Conservation (phyloP, 2,888 invertebrate genomes). For the Amphipyra berbera region DNA sequence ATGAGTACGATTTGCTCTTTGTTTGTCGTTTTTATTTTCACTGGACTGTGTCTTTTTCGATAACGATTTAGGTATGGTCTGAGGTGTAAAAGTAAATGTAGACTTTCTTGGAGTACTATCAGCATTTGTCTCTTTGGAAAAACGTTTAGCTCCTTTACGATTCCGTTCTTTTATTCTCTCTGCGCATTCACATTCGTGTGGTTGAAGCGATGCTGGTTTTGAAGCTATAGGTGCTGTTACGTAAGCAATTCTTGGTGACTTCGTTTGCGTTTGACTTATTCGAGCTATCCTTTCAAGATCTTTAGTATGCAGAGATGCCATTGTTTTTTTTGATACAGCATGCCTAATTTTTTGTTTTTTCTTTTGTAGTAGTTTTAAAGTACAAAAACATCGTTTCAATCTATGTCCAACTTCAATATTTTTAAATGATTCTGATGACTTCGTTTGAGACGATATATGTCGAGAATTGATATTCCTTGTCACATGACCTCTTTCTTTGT, state of each 20-base stretch:
- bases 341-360: slow-evolving; percentile 29
- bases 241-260: slow-evolving; percentile 25
- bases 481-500: slow-evolving; percentile 5
- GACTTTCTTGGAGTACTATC: slow-evolving; percentile 17
- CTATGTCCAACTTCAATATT: slow-evolving; percentile 26
- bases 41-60: slow-evolving; percentile 11
- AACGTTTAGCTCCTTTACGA: background rate
- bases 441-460: slow-evolving; percentile 31
- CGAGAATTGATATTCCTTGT: background rate
- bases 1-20: slow-evolving; percentile 5
- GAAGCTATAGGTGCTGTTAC: slow-evolving; percentile 16
- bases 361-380: slow-evolving; percentile 58
- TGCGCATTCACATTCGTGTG: slow-evolving; percentile 64
- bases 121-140: slow-evolving; percentile 35
- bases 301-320: slow-evolving; percentile 18
- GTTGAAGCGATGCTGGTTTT: slow-evolving; percentile 34
- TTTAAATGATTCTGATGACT: slow-evolving; percentile 31
- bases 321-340: slow-evolving; percentile 39
- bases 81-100: slow-evolving; percentile 30
- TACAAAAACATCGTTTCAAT: slow-evolving; percentile 66
- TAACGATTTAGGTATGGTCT: slow-evolving; percentile 21
- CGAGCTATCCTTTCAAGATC: background rate
- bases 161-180: slow-evolving; percentile 34
- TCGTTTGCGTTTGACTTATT: slow-evolving; percentile 30
- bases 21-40: slow-evolving; percentile 10